Base-by-base conservation (phyloP, 2,113 vertebrate genomes). In the Colaptes auratus region DNA sequence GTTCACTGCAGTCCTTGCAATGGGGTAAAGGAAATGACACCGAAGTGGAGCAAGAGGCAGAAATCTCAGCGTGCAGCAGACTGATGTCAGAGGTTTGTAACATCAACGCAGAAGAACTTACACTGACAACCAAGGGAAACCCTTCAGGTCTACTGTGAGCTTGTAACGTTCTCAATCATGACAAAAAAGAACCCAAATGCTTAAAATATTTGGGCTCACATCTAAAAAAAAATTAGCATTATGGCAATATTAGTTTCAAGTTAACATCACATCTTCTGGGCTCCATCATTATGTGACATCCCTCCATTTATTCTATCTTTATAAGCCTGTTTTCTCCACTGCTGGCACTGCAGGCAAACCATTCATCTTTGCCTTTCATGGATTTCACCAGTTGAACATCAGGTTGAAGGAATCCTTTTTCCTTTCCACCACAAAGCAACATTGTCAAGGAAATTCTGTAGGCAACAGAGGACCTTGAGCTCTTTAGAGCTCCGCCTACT, bases 21-120 rank as follows among this genome's bases (percentile, higher is more conserved):
- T 2, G 3, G 0, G 2, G 50, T 50, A 53, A 65, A 64, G 0
- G 0, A 52, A 92, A 53, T 9, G 56, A 27, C 59, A 77, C 10
- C 7, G 20, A 58, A 64, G 48, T 5, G 1, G 24, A 63, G 74
- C 0, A 0, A 71, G 30, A 55, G 35, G 46, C n/a, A 33, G 61
- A 69, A 69, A 82, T 63, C 36, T 18, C 50, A 35, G 50, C 1
- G n/a, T 64, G 44, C 60, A 53, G 58, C 25, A 55, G 50, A 36
- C 30, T 70, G 36, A n/a, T 42, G 42, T 31, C 28, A 36, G 69
- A 60, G 24, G 25, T 56, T 75, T 83, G 58, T 18, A 82, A 46
- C 30, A 63, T 1, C 71, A 31, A 9, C 33, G 19, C 33, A 59
- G 30, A 31, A 59, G 30, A 31, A 74, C 44, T 48, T n/a, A 42